These are phyloP conservation scores for Plutomurus gul DNA, from an alignment of 1,140 invertebrate genomes.

Conservation along the genomic window DNA sequence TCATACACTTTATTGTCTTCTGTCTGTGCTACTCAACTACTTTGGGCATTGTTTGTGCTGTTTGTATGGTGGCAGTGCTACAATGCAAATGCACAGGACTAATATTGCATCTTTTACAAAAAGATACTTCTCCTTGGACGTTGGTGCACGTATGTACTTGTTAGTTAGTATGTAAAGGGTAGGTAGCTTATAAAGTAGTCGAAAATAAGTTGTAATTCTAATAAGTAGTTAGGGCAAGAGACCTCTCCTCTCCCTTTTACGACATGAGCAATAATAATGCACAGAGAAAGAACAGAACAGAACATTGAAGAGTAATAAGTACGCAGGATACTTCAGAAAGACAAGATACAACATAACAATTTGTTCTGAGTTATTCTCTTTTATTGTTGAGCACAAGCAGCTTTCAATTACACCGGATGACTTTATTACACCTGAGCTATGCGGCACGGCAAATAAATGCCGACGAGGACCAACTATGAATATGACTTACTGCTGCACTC, in stretches of 20 bases:
- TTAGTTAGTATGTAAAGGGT: too few relatives aligned
- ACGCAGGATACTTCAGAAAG: neutral
- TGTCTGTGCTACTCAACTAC: too few relatives aligned
- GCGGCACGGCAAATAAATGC: constrained; percentile 3
- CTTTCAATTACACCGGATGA: constrained; percentile 41
- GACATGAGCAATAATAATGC: neutral
- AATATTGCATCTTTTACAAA: neutral
- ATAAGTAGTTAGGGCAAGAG: neutral
- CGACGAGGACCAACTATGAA: neutral
- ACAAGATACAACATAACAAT: constrained; percentile 43
- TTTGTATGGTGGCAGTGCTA: too few relatives aligned
- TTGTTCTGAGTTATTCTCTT: constrained; percentile 45
- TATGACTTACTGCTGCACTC: neutral
- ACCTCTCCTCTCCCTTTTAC: constrained; percentile 8
- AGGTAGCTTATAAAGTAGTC: too few relatives aligned
- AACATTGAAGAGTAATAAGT: constrained; percentile 25
- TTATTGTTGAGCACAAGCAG: constrained; percentile 39
- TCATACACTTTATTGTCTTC: too few relatives aligned
- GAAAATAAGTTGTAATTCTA: constrained; percentile 1
- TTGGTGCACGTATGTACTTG: too few relatives aligned
- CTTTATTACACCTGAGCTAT: constrained; percentile 38
- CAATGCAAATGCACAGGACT: neutral
- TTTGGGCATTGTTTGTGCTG: too few relatives aligned
- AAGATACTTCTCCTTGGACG: too few relatives aligned
- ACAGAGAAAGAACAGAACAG: neutral